These are phyloP conservation scores for Eueides isabella DNA, from an alignment of 1,140 invertebrate species.

Conservation along the genomic window DNA sequence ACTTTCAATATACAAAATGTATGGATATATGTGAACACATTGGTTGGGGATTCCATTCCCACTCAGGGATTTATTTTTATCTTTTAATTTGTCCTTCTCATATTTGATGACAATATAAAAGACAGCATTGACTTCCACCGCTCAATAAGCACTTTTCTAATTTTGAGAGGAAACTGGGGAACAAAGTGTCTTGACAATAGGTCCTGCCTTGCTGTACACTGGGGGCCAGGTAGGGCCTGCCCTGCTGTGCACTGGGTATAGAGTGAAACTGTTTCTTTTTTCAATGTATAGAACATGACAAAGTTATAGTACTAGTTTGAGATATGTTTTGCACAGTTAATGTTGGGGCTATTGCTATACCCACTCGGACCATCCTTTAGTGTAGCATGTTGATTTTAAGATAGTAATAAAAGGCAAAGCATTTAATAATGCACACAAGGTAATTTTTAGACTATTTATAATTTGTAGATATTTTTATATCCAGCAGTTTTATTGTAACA, in stretches of 20 bases:
- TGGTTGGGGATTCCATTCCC: no score
- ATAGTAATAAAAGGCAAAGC: slow-evolving; percentile 16
- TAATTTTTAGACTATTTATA: slow-evolving; percentile 25
- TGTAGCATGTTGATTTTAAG: slow-evolving; percentile 20
- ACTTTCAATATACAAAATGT: neutral
- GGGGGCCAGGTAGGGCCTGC: no score
- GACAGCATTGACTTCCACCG: no score
- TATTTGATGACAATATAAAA: no score
- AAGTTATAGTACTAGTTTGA: slow-evolving; percentile 11
- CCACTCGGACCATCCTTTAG: slow-evolving; percentile 30
- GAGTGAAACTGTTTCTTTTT: neutral
- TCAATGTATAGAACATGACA: slow-evolving; percentile 14
- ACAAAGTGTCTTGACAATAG: no score
- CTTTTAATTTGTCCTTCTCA: no score
- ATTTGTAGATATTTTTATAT: slow-evolving; percentile 36
- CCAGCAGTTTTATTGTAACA: slow-evolving; percentile 41
- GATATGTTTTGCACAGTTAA: slow-evolving; percentile 31
- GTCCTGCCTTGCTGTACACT: no score
- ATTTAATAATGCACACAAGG: slow-evolving; percentile 12
- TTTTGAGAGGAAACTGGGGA: no score
- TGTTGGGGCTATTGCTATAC: slow-evolving; percentile 16
- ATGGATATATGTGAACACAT: neutral
- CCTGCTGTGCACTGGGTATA: no score
- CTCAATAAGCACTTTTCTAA: no score
- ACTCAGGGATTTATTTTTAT: no score